phyloP scores from a whole-genome alignment of 2,113 vertebrate species.

The Corythornis vintsioides region DNA sequence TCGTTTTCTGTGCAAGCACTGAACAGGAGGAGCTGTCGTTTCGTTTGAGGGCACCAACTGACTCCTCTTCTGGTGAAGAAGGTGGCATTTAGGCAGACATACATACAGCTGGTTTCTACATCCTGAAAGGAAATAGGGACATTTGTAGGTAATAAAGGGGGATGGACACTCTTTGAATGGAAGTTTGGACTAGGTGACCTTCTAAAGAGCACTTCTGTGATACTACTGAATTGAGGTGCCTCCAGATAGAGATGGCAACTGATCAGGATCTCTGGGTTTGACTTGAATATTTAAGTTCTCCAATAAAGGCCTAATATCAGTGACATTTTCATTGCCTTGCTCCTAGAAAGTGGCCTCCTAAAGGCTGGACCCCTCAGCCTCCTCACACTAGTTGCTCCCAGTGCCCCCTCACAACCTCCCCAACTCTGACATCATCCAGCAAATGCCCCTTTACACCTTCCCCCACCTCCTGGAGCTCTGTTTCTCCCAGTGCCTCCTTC shows the following conservation, averaged over 20 bases:
- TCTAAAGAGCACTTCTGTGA: background rate
- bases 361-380: background rate
- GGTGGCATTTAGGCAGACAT: background rate
- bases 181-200: background rate
- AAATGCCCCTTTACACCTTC: background rate
- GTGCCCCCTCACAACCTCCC: rapidly evolving
- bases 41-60: background rate
- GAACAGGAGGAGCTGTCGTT: background rate
- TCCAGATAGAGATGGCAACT: background rate
- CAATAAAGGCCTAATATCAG: background rate
- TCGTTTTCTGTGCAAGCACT: background rate
- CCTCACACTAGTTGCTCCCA: background rate
- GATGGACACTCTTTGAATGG: background rate
- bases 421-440: background rate
- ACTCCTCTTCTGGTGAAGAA: background rate
- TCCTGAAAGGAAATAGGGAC: background rate
- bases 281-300: background rate
- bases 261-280: background rate
- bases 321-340: background rate
- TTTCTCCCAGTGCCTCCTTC: background rate
- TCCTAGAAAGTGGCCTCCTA: background rate
- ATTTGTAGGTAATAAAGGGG: background rate
- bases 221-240: background rate
- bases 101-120: background rate
- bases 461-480: background rate